Evolutionary conservation across 1,140 invertebrate species (phyloP), one percentile per base, ranked within the genome.

Genomic region (Plodia interpunctella): DNA sequence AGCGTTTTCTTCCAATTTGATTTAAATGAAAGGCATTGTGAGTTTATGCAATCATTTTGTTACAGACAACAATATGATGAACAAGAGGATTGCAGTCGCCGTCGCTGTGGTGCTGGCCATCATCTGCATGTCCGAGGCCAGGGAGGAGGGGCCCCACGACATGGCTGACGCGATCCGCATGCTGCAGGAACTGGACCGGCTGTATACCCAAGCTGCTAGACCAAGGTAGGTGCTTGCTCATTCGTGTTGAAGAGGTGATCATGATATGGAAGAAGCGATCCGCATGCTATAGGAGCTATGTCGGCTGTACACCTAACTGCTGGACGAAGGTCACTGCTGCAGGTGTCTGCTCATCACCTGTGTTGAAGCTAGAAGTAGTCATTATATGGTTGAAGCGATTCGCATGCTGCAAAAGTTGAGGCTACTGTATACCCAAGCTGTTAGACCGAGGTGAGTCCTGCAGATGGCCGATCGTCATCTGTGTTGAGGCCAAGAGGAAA

Each of bases 151-250:
- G 0, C 80, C 84, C n/a, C 83, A 88, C 55, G 78, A 85, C 59
- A 90, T 92, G 90, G 90, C 90, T 3, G 91, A 92, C 38, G 91
- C 91, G 5, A 79, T 92, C 3, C 90, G 91, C 61, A 90, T 91
- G 72, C 86, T 92, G 59, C 91, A 92, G 59, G 83, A 91, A 55
- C 77, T 92, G 11, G 91, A 92, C 63, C 91, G 90, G 72, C 90
- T 90, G 64, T 92, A 92, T 63, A 91, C 91, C 0, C 91, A 92
- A 60, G 90, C 91, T 58, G 90, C 91, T 66, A 88, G 92, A 83
- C 92, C 92, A 35, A 92, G 92, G 92, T 92, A 81, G 63, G 6
- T 25, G 21, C 21, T 25, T 25, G 21, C 2, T 25, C 18, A 50
- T 78, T 30, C 83, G 74, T 66, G 17, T 86, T 59, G 85, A 90